Base-by-base conservation (phyloP, 2,888 invertebrate species). In the Zeuzera pyrina region DNA sequence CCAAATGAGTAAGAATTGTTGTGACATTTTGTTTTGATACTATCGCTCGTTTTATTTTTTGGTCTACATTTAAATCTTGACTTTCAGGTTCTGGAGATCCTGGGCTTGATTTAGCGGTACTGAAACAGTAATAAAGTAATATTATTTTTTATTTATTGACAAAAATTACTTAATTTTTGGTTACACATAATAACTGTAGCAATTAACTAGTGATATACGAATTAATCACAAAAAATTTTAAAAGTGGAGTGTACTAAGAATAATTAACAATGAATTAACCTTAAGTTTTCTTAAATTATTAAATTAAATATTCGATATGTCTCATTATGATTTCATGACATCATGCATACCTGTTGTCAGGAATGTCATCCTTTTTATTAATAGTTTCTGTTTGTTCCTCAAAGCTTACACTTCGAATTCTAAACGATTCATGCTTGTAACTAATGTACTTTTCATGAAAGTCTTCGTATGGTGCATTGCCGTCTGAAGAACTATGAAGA, bases 391-490 rank as follows among this genome's bases (percentile, higher is more conserved):
- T 69, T 41, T 74, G 72, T 48, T 90, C 90, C 63, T 90, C 91
- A 48, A 90, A 85, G 54, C 91, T 90, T 44, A 90, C 88, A 48
- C 90, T 90, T 57, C 90, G 87, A 69, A 90, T 90, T 52, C 91
- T 87, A 74, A 91, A 92, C 63, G 89, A 86, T 52, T 90, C 89
- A 54, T 91, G 88, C 77, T 85, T 74, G 84, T 74, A 84, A 67
- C 89, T 90, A 67, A 92, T 88, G 56, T 91, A 86, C 69, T 91
- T 91, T 79, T 92, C 92, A 69, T 92, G 92, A 70, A 92, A 92
- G 65, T 91, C 92, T 84, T 92, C 88, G 58, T 87, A 88, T 60
- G 86, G 74, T 64, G 71, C 79, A 77, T 81, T 83, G 39, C 83
- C 81, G 66, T 84, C 84, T 60, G 84, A 84, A 69, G 84, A 84